A percentile compares a stretch with the other conserved stretches of the same genome.
Conservation (phyloP, 2,888 invertebrate genomes). For the Zygaena filipendulae region DNA sequence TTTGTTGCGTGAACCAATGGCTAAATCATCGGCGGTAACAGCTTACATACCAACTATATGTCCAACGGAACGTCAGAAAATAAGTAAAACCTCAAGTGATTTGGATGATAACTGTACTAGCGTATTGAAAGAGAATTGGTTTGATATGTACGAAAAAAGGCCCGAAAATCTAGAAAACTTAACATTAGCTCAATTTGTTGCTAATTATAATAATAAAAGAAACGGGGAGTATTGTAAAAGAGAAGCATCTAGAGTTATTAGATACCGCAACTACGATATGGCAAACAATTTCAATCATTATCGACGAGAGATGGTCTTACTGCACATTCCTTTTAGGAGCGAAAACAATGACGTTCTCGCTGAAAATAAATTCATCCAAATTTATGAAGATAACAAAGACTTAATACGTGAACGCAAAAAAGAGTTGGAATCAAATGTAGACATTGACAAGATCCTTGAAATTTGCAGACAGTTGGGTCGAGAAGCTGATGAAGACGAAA, state of each 20-base stretch:
- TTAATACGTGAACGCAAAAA: constrained; percentile 18
- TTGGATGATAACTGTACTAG: constrained; percentile 18
- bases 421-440: constrained; percentile 21
- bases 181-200: constrained; percentile 22
- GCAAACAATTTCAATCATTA: constrained; percentile 26
- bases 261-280: constrained; percentile 32
- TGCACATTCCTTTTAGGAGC: constrained; percentile 30
- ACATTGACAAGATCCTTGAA: constrained; percentile 20
- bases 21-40: constrained; percentile 16
- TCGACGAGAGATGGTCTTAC: constrained; percentile 28
- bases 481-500: constrained; percentile 17
- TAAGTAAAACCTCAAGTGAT: neutral
- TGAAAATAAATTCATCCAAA: constrained; percentile 24
- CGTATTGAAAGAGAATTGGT: constrained; percentile 27
- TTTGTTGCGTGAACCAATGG: constrained; percentile 20
- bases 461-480: constrained; percentile 20
- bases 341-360: constrained; percentile 31
- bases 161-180: constrained; percentile 18
- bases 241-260: constrained; percentile 23
- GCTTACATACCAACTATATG: constrained; percentile 23
- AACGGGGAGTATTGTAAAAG: constrained; percentile 18
- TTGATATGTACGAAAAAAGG: constrained; percentile 25
- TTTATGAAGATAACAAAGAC: constrained; percentile 27
- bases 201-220: constrained; percentile 23
- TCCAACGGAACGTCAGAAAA: constrained; percentile 27